A percentile compares a stretch with the other conserved stretches of the same genome.
These are phyloP conservation scores for Otis tarda DNA, from an alignment of 2,113 vertebrate genomes.

Conservation along the genomic window DNA sequence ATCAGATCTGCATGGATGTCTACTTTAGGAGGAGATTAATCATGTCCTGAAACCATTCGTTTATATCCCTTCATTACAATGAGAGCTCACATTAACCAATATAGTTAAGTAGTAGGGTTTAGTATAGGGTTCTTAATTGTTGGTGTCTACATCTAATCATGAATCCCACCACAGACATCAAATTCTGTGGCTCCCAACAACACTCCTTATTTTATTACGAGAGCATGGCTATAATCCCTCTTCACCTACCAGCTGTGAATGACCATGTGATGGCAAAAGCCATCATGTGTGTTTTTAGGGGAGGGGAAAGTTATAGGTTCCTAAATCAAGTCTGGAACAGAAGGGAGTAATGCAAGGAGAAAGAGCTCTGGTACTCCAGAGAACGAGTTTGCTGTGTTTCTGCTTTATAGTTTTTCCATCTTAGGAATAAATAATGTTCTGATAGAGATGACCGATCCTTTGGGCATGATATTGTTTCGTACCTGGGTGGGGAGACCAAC, in stretches of 20 bases:
- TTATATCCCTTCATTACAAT: background rate
- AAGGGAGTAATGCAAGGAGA: background rate
- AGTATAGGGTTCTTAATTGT: background rate
- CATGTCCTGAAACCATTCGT: background rate
- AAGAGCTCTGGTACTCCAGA: background rate
- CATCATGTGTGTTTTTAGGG: background rate
- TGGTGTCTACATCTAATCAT: background rate
- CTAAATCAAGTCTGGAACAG: background rate
- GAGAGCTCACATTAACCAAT: background rate
- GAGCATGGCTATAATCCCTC: background rate
- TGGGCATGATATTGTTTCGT: background rate
- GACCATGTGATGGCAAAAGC: background rate
- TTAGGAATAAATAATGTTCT: background rate
- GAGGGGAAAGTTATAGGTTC: background rate
- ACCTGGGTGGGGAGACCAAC: accelerated
- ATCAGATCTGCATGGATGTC: background rate
- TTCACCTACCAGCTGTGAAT: background rate
- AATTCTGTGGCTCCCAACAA: background rate
- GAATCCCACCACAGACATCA: background rate
- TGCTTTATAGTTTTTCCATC: background rate
- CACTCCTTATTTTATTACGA: background rate
- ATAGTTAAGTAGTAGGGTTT: too few relatives aligned
- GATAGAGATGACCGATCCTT: background rate
- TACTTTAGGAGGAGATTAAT: background rate
- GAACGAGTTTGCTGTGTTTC: background rate